phyloP scores from a whole-genome alignment of 1,140 invertebrate species.

The Nasonia longicornis region DNA sequence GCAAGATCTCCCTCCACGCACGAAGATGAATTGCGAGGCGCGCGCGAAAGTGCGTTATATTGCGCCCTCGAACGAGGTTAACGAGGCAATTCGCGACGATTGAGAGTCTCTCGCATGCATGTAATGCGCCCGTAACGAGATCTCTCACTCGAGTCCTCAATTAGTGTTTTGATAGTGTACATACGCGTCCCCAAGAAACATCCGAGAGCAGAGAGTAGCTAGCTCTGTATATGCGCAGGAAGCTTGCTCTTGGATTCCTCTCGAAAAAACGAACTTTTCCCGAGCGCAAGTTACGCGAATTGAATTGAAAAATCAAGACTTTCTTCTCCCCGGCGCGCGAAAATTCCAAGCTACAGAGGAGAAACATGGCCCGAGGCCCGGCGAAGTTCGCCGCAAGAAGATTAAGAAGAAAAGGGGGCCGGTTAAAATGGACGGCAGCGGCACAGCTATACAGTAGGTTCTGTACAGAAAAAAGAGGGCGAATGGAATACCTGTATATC shows the following conservation, averaged over 20 bases:
- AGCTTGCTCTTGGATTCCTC: too few relatives aligned
- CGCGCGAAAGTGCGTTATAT: neutral
- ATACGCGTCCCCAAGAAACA: too few relatives aligned
- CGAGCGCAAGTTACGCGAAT: neutral
- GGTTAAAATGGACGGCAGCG: neutral
- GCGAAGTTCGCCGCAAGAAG: conserved; percentile 16
- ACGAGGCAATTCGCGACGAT: neutral
- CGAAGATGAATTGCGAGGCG: neutral
- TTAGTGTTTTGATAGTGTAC: neutral
- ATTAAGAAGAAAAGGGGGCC: conserved; percentile 15
- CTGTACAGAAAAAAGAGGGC: neutral
- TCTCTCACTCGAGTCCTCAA: neutral
- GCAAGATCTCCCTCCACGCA: too few relatives aligned
- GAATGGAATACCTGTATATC: neutral
- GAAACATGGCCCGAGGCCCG: conserved; percentile 11
- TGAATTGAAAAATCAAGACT: conserved; percentile 36
- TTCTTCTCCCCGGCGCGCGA: neutral
- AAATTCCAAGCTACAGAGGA: neutral
- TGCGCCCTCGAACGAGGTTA: neutral
- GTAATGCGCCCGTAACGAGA: neutral
- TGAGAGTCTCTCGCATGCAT: neutral
- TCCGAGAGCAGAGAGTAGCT: too few relatives aligned
- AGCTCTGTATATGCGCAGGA: too few relatives aligned
- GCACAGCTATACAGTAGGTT: too few relatives aligned
- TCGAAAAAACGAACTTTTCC: too few relatives aligned